Conservation (phyloP, 2,888 invertebrate species). For the Bellardia bayeri region DNA sequence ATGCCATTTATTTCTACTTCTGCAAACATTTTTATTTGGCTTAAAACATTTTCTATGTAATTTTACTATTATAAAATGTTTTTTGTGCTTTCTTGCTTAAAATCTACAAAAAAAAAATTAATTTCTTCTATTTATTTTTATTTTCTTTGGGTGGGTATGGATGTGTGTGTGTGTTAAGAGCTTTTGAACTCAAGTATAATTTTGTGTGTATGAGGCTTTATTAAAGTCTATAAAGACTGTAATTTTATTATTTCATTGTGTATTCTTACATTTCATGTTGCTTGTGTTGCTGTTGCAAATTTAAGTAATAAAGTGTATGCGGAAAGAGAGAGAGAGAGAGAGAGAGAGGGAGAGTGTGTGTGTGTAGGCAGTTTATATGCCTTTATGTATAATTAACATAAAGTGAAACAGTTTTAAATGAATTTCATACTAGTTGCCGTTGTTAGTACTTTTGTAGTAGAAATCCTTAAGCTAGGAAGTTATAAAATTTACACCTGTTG, state of each 20-base stretch:
- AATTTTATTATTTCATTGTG: conserved; percentile 36
- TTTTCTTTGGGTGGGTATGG: not conserved
- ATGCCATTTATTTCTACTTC: conserved; percentile 16
- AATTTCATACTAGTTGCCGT: conserved; percentile 28
- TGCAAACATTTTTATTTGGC: conserved; percentile 19
- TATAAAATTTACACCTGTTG: conserved; percentile 64
- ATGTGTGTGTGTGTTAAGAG: conserved; percentile 23
- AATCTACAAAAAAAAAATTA: conserved; percentile 19
- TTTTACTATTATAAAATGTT: conserved; percentile 21
- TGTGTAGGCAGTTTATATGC: conserved; percentile 15
- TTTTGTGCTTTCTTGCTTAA: not conserved
- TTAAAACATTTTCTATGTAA: conserved; percentile 50
- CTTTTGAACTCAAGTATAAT: conserved; percentile 57
- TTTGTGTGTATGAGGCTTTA: conserved; percentile 44
- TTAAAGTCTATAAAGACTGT: conserved; percentile 50
- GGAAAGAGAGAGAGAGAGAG: not conserved
- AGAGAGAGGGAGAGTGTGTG: not conserved
- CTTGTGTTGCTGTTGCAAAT: conserved; percentile 12
- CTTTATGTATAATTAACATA: conserved; percentile 62
- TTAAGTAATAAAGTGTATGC: not conserved
- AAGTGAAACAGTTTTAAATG: conserved; percentile 47
- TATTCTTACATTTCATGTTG: not conserved
- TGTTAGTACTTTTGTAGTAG: conserved; percentile 1
- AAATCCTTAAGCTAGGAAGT: conserved; percentile 45
- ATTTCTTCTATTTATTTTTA: conserved; percentile 37